Evolutionary conservation across 2,113 vertebrate genomes (phyloP), one percentile per base, ranked within the genome.

Genomic region (Mesocricetus auratus): DNA sequence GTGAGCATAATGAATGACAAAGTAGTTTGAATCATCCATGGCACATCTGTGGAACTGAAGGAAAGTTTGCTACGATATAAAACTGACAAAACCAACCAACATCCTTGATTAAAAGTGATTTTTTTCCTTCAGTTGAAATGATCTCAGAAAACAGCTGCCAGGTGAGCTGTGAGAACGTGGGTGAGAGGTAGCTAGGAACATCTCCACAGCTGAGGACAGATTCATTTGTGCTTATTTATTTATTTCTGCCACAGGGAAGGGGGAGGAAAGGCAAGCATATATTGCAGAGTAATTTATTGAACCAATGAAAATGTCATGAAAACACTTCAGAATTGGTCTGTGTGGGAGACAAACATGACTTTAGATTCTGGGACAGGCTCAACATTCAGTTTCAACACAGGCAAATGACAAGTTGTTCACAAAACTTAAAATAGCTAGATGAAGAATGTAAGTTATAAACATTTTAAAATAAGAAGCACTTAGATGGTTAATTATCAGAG

Each of bases 251-350:
- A 29, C 36, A 50, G 62, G 45, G 13, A 56, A 24, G 53, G 16
- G 62, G 22, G 21, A 85, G 50, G 19, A 62, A 91, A 94, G 66
- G 68, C 75, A 90, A 96, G 90, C 58, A n/a, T 90, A 87, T 75
- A 86, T 71, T 95, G 83, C n/a, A 71, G 81, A 89, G 53, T 93
- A 95, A 94, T 95, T 96, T 97, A 97, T 87, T 95, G 96, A 97
- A 95, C 88, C 83, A 91, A 94, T 96, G 92, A 94, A 97, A 97
- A 97, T 97, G 94, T 95, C 95, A 96, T 5, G 39, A 94, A 93
- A 97, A 95, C 83, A 93, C 93, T 96, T 97, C 91, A 91, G 92
- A 94, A 86, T 96, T 95, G 86, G 75, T 95, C 60, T 96, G 93
- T 90, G 96, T 97, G 92, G 94, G 97, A 97, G 90, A 94, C 77